Evolutionary conservation across 1,140 invertebrate genomes (phyloP).

Genomic region (Coenobita brevimanus): DNA sequence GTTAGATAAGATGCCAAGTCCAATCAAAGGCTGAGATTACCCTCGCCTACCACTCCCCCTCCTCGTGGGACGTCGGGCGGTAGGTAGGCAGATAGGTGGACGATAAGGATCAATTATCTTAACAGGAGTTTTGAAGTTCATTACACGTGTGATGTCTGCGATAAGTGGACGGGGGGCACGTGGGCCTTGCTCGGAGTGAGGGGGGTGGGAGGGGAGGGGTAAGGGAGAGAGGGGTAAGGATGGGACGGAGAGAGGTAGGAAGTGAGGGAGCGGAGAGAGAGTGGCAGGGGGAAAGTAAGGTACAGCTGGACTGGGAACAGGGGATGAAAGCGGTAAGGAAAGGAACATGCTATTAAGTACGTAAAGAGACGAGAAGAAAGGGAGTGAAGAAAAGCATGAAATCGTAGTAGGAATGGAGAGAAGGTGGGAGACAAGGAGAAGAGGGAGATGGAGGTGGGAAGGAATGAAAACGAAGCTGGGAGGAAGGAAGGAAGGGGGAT

Average conservation of each 20-base stretch:
- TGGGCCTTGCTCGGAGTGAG: not conserved
- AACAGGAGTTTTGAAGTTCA: constrained; percentile 34
- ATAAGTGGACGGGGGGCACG: constrained; percentile 27
- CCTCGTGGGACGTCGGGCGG: no score
- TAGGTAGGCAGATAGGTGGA: not conserved
- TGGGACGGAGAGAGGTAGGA: no score
- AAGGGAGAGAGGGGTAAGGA: no score
- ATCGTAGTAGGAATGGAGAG: not conserved
- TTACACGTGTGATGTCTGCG: constrained; percentile 16
- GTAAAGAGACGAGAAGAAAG: not conserved
- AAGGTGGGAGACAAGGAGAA: not conserved
- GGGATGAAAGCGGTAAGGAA: not conserved
- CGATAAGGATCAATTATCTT: constrained; percentile 32
- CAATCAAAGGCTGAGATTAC: no score
- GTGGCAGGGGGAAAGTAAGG: not conserved
- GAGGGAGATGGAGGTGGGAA: not conserved
- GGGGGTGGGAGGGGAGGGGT: not conserved
- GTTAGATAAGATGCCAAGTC: no score
- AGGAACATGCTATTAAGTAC: not conserved
- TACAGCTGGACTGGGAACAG: not conserved
- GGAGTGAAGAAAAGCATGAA: no score
- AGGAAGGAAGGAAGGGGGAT: not conserved
- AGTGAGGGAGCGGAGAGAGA: not conserved
- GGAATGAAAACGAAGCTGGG: not conserved
- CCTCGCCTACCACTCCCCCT: no score